Percentiles rank a stretch among this genome's conserved stretches.
phyloP scores from a whole-genome alignment of 2,797 vertebrate species.

The Limosa lapponica region DNA sequence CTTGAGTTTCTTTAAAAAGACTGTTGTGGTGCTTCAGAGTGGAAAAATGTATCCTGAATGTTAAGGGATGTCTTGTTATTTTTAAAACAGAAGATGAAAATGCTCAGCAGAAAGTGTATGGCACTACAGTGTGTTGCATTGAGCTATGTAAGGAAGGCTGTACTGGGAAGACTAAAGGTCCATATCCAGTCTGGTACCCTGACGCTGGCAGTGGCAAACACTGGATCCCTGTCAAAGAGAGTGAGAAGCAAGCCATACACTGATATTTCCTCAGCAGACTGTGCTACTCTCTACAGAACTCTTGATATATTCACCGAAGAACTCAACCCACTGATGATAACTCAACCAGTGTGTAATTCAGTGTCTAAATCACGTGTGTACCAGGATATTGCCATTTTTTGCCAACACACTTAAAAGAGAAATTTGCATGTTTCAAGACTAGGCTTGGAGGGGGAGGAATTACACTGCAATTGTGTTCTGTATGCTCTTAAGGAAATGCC shows the following conservation, averaged over 20 bases:
- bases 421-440: constrained; percentile 67
- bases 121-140: neutral
- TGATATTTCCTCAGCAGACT: neutral
- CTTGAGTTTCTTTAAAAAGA: constrained; percentile 79
- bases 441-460: constrained; percentile 59
- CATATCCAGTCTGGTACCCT: rapidly evolving
- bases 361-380: neutral
- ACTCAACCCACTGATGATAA: neutral
- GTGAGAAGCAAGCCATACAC: neutral
- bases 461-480: constrained; percentile 42
- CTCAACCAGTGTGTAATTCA: neutral
- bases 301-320: neutral
- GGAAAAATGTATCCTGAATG: constrained; percentile 68
- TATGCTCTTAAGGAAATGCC: constrained; percentile 63
- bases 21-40: constrained; percentile 66
- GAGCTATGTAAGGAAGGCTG: neutral
- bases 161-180: neutral
- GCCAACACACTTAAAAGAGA: constrained; percentile 53
- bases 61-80: constrained; percentile 69
- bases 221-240: neutral
- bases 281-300: neutral
- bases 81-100: constrained; percentile 63
- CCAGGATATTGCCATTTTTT: constrained; percentile 46
- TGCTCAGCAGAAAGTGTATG: neutral
- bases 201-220: neutral